A percentile compares a stretch with the other conserved stretches of the same genome.
These are phyloP conservation scores for Penelope pileata DNA, from an alignment of 2,113 vertebrate species.

Conservation along the genomic window DNA sequence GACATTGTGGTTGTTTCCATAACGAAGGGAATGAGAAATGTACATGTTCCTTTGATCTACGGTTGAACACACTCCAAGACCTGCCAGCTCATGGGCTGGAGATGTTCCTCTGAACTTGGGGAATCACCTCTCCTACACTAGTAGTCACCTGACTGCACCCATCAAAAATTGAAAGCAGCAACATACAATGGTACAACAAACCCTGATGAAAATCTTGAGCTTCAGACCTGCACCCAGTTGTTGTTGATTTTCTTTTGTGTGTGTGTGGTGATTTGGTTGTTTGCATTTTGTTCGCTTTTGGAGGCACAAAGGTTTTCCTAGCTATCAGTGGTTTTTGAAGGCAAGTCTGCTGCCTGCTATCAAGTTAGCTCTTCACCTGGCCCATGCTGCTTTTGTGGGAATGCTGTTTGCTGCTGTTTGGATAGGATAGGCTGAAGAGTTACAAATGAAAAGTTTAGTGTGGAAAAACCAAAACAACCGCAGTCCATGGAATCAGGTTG, in stretches of 20 bases:
- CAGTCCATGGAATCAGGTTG: neutral
- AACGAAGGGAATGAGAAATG: rapidly evolving
- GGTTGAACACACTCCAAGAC: neutral
- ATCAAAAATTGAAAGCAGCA: neutral
- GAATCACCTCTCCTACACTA: neutral
- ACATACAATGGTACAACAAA: neutral
- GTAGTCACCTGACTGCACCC: neutral
- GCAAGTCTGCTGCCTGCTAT: neutral
- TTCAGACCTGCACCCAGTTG: neutral
- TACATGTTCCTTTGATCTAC: rapidly evolving
- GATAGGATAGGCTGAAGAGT: neutral
- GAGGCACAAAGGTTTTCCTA: neutral
- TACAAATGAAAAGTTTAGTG: neutral
- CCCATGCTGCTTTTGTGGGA: neutral
- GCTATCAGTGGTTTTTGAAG: neutral
- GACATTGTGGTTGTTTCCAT: neutral
- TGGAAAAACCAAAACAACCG: neutral
- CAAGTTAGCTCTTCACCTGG: neutral
- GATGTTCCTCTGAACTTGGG: neutral
- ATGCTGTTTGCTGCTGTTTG: neutral
- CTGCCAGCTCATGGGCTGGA: neutral
- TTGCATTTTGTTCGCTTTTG: neutral
- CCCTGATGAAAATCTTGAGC: neutral
- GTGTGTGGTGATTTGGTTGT: neutral
- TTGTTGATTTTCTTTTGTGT: neutral